These are phyloP conservation scores for Cephalopterus ornatus DNA, from an alignment of 2,113 vertebrate species.

Conservation along the genomic window DNA sequence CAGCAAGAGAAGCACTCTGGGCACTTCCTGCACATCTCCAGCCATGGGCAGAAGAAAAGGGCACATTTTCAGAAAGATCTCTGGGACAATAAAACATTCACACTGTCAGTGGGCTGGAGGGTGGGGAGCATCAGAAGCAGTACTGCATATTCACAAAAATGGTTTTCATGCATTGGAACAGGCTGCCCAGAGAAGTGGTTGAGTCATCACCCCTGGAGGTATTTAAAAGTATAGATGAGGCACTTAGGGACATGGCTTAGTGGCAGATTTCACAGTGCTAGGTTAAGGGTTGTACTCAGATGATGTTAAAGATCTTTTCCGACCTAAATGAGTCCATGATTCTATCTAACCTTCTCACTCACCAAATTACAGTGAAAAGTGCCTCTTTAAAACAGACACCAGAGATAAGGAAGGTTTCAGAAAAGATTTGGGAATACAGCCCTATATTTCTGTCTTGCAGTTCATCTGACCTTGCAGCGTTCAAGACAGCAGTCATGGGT, in stretches of 20 bases:
- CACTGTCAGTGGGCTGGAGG: fast-evolving
- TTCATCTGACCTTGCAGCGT: background rate
- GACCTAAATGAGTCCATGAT: background rate
- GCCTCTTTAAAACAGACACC: background rate
- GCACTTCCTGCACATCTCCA: background rate
- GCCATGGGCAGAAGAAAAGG: background rate
- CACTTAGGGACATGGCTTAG: background rate
- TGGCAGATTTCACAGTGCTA: background rate
- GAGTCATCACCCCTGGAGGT: background rate
- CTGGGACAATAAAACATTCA: background rate
- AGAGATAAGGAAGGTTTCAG: background rate
- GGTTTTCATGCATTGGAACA: background rate
- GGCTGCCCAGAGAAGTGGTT: background rate
- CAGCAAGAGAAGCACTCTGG: background rate
- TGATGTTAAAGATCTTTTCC: background rate
- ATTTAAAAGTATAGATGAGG: background rate
- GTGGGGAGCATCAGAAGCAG: background rate
- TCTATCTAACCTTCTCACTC: background rate
- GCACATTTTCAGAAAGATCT: background rate
- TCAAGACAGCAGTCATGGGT: background rate
- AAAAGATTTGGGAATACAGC: background rate
- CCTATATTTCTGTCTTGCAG: background rate
- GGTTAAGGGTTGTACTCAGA: background rate
- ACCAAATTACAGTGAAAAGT: background rate
- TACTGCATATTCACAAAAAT: background rate